These are phyloP conservation scores for Yponomeuta sedellus DNA, from an alignment of 2,888 invertebrate species.

Conservation along the genomic window DNA sequence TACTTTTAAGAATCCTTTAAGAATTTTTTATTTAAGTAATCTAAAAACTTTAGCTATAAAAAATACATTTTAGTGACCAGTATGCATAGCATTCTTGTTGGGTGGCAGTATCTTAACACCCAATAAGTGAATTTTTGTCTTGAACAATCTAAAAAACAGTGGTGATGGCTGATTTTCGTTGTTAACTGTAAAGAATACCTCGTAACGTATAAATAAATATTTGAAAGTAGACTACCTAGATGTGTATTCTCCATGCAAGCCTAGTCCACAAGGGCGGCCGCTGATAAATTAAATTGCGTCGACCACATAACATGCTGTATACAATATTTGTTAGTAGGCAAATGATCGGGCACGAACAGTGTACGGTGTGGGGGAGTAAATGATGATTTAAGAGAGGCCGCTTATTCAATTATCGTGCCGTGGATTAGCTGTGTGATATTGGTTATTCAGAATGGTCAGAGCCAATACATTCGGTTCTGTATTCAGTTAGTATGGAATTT, in stretches of 20 bases:
- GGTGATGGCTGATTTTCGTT: no score
- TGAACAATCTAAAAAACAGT: no score
- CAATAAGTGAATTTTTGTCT: no score
- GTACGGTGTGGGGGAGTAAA: constrained; percentile 23
- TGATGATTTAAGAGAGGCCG: background rate
- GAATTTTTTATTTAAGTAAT: no score
- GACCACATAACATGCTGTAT: constrained; percentile 35
- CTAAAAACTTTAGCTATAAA: no score
- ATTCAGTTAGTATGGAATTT: background rate
- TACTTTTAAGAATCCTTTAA: no score
- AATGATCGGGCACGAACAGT: constrained; percentile 44
- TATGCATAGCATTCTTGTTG: no score
- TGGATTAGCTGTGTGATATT: constrained; percentile 1
- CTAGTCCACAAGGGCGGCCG: constrained; percentile 30
- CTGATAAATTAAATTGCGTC: constrained; percentile 64
- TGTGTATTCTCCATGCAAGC: constrained; percentile 17
- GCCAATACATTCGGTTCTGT: background rate
- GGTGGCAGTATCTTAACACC: no score
- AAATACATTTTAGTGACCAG: no score
- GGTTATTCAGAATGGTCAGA: background rate
- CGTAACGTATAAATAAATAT: background rate
- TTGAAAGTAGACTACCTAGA: background rate
- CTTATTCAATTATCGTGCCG: background rate
- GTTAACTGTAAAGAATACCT: no score
- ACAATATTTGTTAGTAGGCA: constrained; percentile 51